Base-by-base conservation (phyloP, 2,888 invertebrate genomes). In the Cheilosia scutellata region DNA sequence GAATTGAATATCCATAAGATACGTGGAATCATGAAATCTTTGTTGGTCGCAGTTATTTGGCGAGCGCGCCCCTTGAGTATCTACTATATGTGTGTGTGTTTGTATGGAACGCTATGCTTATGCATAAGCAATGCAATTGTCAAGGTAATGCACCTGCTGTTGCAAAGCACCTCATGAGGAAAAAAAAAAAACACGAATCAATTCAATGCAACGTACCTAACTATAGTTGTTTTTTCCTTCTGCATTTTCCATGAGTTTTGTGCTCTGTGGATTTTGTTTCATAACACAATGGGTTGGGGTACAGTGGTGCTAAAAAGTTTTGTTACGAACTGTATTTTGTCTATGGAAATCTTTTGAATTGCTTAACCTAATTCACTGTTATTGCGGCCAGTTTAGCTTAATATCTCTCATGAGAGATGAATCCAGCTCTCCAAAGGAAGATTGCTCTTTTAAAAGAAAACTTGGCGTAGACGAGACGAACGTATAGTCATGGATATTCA, bases 61-160 rank as follows among this genome's bases (percentile, higher is more conserved):
- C n/a, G 62, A 63, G 55, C 57, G 63, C 78, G 20, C 74, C 78
- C 78, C 83, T 70, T 44, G n/a, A 9, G 4, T 47, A 16, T 11
- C 49, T 49, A 5, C 4, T 40, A 27, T 11, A 29, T 47, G 62
- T 57, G 33, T 63, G 25, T 16, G 51, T 53, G 16, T 31, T 31
- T 55, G 44, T 74, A 51, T 62, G 44, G 66, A 82, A 66, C 60
- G 47, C 47, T 51, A 29, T 51, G 51, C 51, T 51, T 62, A 68
- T 80, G 82, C 82, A 86, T 86, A 80, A 72, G 72, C 66, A 72
- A 86, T 86, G 86, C 86, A 86, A 86, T 86, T 86, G 86, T 77
- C 86, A 86, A 86, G 86, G 86, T 82, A 86, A 82, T 77, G 86
- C 86, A 86, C 86, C 86, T 86, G 84, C 70, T 51, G 49, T 57